Base-by-base conservation (phyloP, 2,888 invertebrate genomes). In the Hemistola chrysoprasaria region DNA sequence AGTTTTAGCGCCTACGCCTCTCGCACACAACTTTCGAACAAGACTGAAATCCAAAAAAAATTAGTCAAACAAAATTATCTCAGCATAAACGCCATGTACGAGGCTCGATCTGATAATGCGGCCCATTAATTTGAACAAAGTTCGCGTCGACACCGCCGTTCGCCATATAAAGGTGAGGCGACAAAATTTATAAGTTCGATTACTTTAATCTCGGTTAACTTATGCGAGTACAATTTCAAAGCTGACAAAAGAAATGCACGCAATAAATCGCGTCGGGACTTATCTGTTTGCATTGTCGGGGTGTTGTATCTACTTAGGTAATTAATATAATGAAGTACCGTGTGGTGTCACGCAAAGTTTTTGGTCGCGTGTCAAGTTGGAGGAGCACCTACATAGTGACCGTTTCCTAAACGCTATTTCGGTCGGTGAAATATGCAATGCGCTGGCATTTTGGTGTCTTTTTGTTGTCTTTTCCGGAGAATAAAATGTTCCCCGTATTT, bases 111-210 rank as follows among this genome's bases (percentile, higher is more conserved):
- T 82, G 88, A 88, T 88, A 88, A 88, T 88, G 86, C 69, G 72
- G 62, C 70, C 84, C 87, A 88, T 88, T 88, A 88, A 88, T 88
- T 86, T 83, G 82, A 80, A 80, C 85, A 81, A 83, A 86, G 87
- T 86, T 83, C 78, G 84, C 86, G 88, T 86, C 88, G 85, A 85
- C 87, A 82, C 74, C 79, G 78, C 78, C 78, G 72, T 74, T 73
- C 78, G 74, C 83, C 85, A 78, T 86, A 83, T 83, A 86, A 79
- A 88, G 87, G 85, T 88, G 87, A 88, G 84, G 77, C 83, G 88
- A 88, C 88, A 87, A 87, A 88, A 88, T 88, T 88, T 88, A 88
- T 88, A 88, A 87, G 88, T 88, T 88, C 88, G 88, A 88, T 88
- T 88, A 88, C 84, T 88, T 87, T 88, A 88, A 88, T 88, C 88